Evolutionary conservation across 2,888 invertebrate genomes (phyloP), one percentile per base, ranked within the genome.

Genomic region (Polietes domitor): DNA sequence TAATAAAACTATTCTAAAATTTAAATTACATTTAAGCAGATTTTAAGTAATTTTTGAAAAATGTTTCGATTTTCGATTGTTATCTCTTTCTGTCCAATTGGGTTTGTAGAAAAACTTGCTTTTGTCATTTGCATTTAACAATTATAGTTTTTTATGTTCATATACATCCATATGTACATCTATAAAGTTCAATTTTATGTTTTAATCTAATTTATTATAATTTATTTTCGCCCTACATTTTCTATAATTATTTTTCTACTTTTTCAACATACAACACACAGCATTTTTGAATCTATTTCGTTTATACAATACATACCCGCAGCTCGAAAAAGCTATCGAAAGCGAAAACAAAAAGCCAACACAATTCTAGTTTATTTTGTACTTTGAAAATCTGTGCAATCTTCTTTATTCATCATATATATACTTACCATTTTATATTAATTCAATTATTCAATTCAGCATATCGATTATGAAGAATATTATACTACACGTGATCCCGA

Each of bases 401-500:
- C 24, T 37, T 37, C 37, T 37, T 37, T 26, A 24, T 58, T 12
- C 26, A 58, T 58, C 26, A 24, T 58, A 58, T 58, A n/a, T 37
- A 37, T n/a, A n/a, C n/a, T 47, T 47, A 47, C 12, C 47, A 47
- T 53, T 71, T 43, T 71, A 50, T 74, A 50, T 80, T 73, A 79
- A 83, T 86, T 80, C 85, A 78, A 85, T 73, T 89, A 83, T 86
- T 80, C 85, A 78, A 85, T 73, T 89, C 88, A 97, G 97, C 97
- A 96, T 93, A 95, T 97, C 94, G 97, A 97, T 94, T 95, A 95
- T 93, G 97, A 98, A 92, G 96, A 98, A 92, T 98, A 98, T 95
- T 99, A 99, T 95, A 96, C 97, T 93, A 97, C 98, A 89, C 97
- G 97, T 92, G 99, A 99, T 94, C 96, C 97, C 92, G 97, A 97